A percentile compares a stretch with the other conserved stretches of the same genome.
These are phyloP conservation scores for Microchirus variegatus DNA, from an alignment of 2,797 vertebrate genomes.

Conservation along the genomic window DNA sequence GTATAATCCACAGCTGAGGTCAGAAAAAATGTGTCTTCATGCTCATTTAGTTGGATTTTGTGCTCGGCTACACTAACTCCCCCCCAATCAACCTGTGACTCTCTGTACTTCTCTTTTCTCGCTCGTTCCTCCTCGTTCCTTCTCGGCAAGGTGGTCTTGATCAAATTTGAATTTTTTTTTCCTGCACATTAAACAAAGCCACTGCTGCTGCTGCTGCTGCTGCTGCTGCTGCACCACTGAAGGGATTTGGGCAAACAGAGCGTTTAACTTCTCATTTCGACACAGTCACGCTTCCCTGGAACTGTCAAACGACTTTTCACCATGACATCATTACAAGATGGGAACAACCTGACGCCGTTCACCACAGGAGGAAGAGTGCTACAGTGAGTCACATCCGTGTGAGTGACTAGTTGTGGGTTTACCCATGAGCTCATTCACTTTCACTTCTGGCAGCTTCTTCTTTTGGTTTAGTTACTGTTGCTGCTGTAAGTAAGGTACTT, in stretches of 20 bases:
- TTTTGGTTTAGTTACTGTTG: background rate
- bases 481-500: constrained; percentile 1
- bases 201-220: background rate
- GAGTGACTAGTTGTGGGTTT: background rate
- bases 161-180: constrained; percentile 26
- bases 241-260: constrained; percentile 14
- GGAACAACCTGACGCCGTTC: constrained; percentile 5
- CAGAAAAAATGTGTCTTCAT: too few relatives aligned
- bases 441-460: constrained; percentile 3
- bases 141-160: constrained; percentile 29
- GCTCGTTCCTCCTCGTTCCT: constrained; percentile 3
- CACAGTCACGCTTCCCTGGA: constrained; percentile 20
- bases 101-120: background rate
- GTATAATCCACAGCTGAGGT: too few relatives aligned
- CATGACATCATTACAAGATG: constrained; percentile 30
- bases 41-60: too few relatives aligned
- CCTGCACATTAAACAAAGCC: constrained; percentile 32
- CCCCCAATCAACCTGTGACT: background rate
- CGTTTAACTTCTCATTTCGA: constrained; percentile 43
- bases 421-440: constrained; percentile 37
- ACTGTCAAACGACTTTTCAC: constrained; percentile 28
- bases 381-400: constrained; percentile 4
- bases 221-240: background rate
- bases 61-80: too few relatives aligned
- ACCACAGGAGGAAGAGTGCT: background rate